A percentile compares a stretch with the other conserved stretches of the same genome.
Evolutionary conservation across 2,888 invertebrate genomes (phyloP).

Genomic region (Globia sparganii): DNA sequence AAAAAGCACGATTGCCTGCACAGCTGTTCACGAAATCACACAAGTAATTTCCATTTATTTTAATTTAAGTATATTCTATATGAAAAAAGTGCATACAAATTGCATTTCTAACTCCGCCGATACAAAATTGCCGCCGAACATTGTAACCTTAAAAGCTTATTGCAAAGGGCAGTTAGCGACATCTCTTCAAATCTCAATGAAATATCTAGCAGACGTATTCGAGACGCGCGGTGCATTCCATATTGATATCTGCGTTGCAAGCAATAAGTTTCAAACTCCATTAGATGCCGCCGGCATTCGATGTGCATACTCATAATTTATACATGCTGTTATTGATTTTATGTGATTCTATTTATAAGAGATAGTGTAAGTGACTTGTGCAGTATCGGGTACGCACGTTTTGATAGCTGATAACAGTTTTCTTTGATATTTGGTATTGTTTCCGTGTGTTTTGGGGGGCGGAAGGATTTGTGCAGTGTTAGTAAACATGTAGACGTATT

Average conservation of each 20-base stretch:
- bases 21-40: slow-evolving; percentile 33
- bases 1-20: slow-evolving; percentile 30
- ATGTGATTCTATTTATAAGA: slow-evolving; percentile 64
- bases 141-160: slow-evolving; percentile 55
- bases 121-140: slow-evolving; percentile 46
- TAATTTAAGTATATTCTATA: background rate
- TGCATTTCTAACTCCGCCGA: slow-evolving; percentile 19
- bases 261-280: slow-evolving; percentile 48
- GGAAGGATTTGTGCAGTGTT: slow-evolving; percentile 35
- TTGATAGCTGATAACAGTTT: slow-evolving; percentile 46
- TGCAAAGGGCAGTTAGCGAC: slow-evolving; percentile 61
- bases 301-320: slow-evolving; percentile 60
- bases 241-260: slow-evolving; percentile 41
- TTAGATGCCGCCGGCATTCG: slow-evolving; percentile 17
- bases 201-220: slow-evolving; percentile 51
- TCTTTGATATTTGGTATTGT: slow-evolving; percentile 11
- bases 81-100: slow-evolving; percentile 12
- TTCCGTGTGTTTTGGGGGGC: slow-evolving; percentile 2
- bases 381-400: slow-evolving; percentile 31
- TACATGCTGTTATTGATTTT: slow-evolving; percentile 66
- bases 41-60: background rate
- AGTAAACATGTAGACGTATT: slow-evolving; percentile 42
- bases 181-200: slow-evolving; percentile 67
- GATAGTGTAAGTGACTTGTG: slow-evolving; percentile 53
- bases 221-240: slow-evolving; percentile 42